Conservation (phyloP, 2,797 vertebrate species). For the Triplophysa yarkandensis region DNA sequence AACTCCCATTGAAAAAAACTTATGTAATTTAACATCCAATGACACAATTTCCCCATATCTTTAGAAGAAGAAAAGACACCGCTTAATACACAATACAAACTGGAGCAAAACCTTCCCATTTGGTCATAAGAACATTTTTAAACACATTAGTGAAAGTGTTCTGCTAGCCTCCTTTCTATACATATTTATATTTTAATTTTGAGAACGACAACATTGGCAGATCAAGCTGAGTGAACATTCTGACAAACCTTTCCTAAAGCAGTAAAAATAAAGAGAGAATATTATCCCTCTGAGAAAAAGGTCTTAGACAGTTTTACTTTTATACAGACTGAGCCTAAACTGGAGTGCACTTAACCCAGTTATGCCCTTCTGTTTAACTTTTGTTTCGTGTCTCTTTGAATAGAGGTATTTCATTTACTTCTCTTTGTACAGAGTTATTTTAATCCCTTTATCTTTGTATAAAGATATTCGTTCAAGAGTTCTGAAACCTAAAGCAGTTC, state of each 20-base stretch:
- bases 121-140: conserved; percentile 69
- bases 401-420: conserved; percentile 43
- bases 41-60: conserved; percentile 29
- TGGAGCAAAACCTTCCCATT: conserved; percentile 46
- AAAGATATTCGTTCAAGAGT: conserved; percentile 41
- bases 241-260: background rate
- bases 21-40: conserved; percentile 10
- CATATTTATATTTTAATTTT: conserved; percentile 16
- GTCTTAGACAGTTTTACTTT: conserved; percentile 12
- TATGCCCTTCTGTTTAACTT: conserved; percentile 5
- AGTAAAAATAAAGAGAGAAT: background rate
- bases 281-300: conserved; percentile 1
- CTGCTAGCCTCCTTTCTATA: background rate
- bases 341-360: conserved; percentile 4
- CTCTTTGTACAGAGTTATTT: conserved; percentile 41
- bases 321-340: conserved; percentile 25
- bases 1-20: conserved; percentile 36
- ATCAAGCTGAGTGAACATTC: background rate
- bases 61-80: conserved; percentile 32
- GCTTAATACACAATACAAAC: conserved; percentile 52
- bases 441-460: conserved; percentile 34
- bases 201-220: conserved; percentile 15
- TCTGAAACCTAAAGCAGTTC: conserved; percentile 9
- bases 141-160: conserved; percentile 74
- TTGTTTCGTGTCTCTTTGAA: conserved; percentile 28